Evolutionary conservation across 1,140 invertebrate genomes (phyloP), one percentile per base, ranked within the genome.

Genomic region (Drosophila pachea): DNA sequence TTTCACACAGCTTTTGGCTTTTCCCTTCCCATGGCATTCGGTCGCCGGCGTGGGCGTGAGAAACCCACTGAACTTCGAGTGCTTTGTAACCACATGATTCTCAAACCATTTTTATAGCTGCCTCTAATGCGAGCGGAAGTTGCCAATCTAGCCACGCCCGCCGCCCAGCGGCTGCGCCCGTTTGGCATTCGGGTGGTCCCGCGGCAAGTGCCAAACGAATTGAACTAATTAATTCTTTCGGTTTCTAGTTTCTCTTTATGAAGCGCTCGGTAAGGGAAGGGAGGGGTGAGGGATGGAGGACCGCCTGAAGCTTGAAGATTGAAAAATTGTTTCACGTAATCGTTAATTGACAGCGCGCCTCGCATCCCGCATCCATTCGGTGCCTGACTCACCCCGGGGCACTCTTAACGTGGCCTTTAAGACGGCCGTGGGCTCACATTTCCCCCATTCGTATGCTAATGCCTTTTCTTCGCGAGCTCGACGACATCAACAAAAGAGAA

Each of bases 31-130:
- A 78, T 33, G 78, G 12, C 58, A 48, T 63, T 52, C 58, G 7
- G 45, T 43, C 9, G 32, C 59, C 11, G 79, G 79, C 78, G 78
- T 83, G 78, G 78, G 78, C 83, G 78, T 83, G 78, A 84, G 78
- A 82, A 84, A 67, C 59, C 54, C 77, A 61, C 73, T 81, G 67
- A 65, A 74, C 68, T 73, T 83, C 72, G 75, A 78, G 68, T 83
- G 76, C 75, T 69, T 76, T 62, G 31, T 36, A 16, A 11, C 4
- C 0, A 35, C 12, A 69, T 76, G 12, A 42, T 42, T 12, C 4
- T 7, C 22, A 22, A 22, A 22, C 22, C 22, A 22, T 6, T 43
- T 43, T 54, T 38, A n/a, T 40, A 11, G 29, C 12, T 49, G 40
- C 45, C 33, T 75, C 72, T 72, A 82, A 66, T 12, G 49, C 43